Percentiles rank a stretch among this genome's conserved stretches.
Conservation (phyloP, 1,140 invertebrate genomes). For the Antheraea pernyi region DNA sequence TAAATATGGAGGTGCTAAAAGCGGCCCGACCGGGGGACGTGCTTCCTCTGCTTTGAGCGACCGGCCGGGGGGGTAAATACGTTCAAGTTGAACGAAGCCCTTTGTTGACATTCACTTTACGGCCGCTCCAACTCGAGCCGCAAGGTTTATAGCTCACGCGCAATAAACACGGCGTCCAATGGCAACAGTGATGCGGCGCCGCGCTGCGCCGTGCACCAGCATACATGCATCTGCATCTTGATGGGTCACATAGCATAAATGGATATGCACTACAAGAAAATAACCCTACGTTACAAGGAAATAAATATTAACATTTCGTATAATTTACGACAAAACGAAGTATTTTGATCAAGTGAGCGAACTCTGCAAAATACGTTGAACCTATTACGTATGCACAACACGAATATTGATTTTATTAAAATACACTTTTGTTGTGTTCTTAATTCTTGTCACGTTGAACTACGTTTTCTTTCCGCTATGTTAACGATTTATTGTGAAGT, state of each 20-base stretch:
- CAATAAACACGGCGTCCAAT: conserved; percentile 43
- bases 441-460: neutral
- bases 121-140: conserved; percentile 41
- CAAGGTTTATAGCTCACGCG: conserved; percentile 47
- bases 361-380: conserved; percentile 18
- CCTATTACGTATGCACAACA: conserved; percentile 7
- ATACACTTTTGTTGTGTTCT: neutral
- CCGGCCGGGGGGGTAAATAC: conserved; percentile 60
- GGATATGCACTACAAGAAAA: conserved; percentile 17
- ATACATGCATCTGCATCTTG: neutral
- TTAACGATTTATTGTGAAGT: conserved; percentile 31
- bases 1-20: conserved; percentile 78
- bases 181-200: conserved; percentile 12
- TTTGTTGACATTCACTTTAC: conserved; percentile 72
- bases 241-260: conserved; percentile 17
- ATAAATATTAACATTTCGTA: conserved; percentile 9
- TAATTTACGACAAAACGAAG: neutral
- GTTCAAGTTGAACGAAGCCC: conserved; percentile 52
- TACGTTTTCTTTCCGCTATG: conserved; percentile 35
- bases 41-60: conserved; percentile 71
- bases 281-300: conserved; percentile 1
- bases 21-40: conserved; percentile 65
- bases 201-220: neutral
- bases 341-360: conserved; percentile 35
- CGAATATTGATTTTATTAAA: conserved; percentile 30